Percentiles rank a stretch among this genome's conserved stretches.
Conservation (phyloP, 2,888 invertebrate species). For the Augiades crinisus region DNA sequence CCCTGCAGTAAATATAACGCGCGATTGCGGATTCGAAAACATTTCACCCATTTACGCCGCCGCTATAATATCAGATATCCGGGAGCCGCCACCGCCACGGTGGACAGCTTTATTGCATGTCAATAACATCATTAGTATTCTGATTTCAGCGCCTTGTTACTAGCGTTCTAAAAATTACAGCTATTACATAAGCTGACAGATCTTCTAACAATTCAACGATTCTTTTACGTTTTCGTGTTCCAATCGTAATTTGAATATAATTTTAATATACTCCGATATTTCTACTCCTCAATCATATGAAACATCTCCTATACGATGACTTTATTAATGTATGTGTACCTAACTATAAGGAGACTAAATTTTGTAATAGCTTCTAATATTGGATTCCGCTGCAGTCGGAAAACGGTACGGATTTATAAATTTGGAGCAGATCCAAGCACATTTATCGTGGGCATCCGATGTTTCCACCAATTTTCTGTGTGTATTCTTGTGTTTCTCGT, state of each 20-base stretch:
- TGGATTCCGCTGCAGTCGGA: constrained; percentile 13
- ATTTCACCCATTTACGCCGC: constrained; percentile 31
- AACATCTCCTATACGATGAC: too few relatives aligned
- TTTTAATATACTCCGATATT: too few relatives aligned
- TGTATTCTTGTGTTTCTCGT: not conserved
- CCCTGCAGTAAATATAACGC: constrained; percentile 43
- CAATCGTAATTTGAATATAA: too few relatives aligned
- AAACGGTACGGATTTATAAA: constrained; percentile 18
- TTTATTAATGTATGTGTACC: too few relatives aligned
- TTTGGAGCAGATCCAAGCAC: constrained; percentile 24
- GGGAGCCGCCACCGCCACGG: not conserved
- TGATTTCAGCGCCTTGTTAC: too few relatives aligned
- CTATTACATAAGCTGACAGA: too few relatives aligned
- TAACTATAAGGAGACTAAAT: not conserved
- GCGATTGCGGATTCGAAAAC: constrained; percentile 34
- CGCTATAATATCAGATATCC: constrained; percentile 37
- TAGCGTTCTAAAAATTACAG: too few relatives aligned
- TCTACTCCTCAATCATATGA: too few relatives aligned
- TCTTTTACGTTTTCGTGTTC: too few relatives aligned
- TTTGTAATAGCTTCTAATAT: constrained; percentile 12
- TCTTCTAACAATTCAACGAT: too few relatives aligned
- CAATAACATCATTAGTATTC: not conserved
- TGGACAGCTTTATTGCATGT: not conserved
- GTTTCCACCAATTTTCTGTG: constrained; percentile 10
- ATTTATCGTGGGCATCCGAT: constrained; percentile 20